Evolutionary conservation across 1,140 invertebrate genomes (phyloP).

Genomic region (Propsilocerus akamusi): DNA sequence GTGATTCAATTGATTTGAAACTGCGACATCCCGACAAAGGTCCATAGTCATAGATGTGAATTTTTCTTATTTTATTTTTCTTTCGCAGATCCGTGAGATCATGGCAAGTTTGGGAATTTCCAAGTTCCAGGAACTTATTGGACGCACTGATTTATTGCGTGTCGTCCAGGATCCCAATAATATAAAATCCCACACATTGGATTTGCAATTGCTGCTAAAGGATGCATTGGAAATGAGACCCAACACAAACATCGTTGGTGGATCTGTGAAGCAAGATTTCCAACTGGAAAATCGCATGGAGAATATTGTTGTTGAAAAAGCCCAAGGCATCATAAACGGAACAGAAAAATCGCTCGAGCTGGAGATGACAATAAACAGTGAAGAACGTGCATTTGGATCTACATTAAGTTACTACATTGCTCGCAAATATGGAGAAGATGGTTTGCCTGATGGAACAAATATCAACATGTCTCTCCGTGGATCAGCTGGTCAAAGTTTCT

Average conservation of each 20-base stretch:
- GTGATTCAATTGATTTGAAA: constrained; percentile 12
- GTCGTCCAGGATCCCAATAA: constrained; percentile 36
- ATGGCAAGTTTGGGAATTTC: constrained; percentile 85
- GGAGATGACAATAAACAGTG: constrained; percentile 72
- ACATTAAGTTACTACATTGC: constrained; percentile 91
- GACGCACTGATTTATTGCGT: constrained; percentile 77
- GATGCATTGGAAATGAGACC: constrained; percentile 80
- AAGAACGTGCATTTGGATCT: constrained; percentile 79
- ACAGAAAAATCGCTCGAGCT: constrained; percentile 45
- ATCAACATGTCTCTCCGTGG: constrained; percentile 79
- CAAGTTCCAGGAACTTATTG: constrained; percentile 84
- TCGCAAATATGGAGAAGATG: constrained; percentile 72
- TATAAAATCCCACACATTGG: constrained; percentile 67
- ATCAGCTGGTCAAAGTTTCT: constrained; percentile 97
- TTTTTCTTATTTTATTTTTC: constrained; percentile 7
- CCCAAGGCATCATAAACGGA: constrained; percentile 56
- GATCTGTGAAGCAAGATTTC: constrained; percentile 74
- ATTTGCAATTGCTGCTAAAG: constrained; percentile 70
- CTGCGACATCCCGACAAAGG: too few species aligned
- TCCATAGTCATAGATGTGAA: too few species aligned
- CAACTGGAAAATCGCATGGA: constrained; percentile 78
- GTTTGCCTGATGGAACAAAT: constrained; percentile 60
- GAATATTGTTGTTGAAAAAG: constrained; percentile 61
- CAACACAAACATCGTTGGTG: constrained; percentile 78
- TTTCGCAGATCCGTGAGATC: constrained; percentile 47